Base-by-base conservation (phyloP, 2,888 invertebrate species). In the Cancer borealis region DNA sequence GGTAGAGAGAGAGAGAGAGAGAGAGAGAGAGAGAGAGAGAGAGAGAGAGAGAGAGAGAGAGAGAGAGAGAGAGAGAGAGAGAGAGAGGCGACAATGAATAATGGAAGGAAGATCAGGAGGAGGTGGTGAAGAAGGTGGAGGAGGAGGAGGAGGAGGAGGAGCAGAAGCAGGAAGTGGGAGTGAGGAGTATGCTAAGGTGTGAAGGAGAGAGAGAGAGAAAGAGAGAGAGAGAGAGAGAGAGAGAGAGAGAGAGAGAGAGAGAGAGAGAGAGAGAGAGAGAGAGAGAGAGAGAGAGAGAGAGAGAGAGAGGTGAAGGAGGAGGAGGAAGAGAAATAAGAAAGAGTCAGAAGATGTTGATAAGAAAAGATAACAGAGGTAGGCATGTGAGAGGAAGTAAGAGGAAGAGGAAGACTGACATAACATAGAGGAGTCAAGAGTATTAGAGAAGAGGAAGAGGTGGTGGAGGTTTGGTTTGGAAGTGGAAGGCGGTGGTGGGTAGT, bases 11-110 rank as follows among this genome's bases (percentile, higher is more conserved):
- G 84, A 84, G 84, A 84, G 60, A 49, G 90, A 49, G 60, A 54
- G 91, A 30, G 21, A 91, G 45, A 49, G 54, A 73, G 73, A 73
- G 73, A 73, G 73, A 73, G 73, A 73, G 73, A 73, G 73, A 73
- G 73, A 73, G 73, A 73, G n/a, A 26, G 60, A 60, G 60, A 54
- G 54, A 54, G 54, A 54, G 60, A 73, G 92, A 92, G 92, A 73
- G 92, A 92, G 92, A 88, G 87, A 90, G 89, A 93, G 54, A 89
- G 90, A 93, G 93, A 93, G 93, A 90, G 66, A 66, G 60, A 90
- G 93, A n/a, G 93, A 89, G 93, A 73, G n/a, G n/a, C 73, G 73
- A 73, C 8, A 26, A 73, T 73, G 73, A 73, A 79, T 79, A 91
- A 73, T 73, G 84, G 84, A 84, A 84, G 84, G 84, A 39, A 84